Percentiles rank a stretch among this genome's conserved stretches.
phyloP scores from a whole-genome alignment of 2,888 invertebrate genomes.

The Andrena camellia region DNA sequence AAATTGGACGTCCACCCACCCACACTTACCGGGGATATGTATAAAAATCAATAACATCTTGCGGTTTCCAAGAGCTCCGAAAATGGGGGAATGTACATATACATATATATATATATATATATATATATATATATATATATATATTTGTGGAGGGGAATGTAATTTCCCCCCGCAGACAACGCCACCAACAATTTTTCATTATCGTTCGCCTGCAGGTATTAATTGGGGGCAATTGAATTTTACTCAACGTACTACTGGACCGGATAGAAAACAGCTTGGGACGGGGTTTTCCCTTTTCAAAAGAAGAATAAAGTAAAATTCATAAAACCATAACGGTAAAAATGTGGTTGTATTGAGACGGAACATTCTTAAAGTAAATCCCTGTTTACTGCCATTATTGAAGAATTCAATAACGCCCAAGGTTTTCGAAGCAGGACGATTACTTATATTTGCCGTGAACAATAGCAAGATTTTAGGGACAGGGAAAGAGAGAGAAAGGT shows the following conservation, averaged over 20 bases:
- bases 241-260: not conserved
- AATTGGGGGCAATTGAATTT: slow-evolving; percentile 25
- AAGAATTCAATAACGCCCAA: slow-evolving; percentile 1
- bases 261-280: not conserved
- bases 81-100: slow-evolving; percentile 67
- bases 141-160: slow-evolving; percentile 39
- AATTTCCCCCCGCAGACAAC: slow-evolving; percentile 59
- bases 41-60: slow-evolving; percentile 85
- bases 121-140: slow-evolving; percentile 1
- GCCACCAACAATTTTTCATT: slow-evolving; percentile 62
- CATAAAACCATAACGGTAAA: not conserved
- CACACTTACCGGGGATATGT: slow-evolving; percentile 72
- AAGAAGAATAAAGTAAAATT: not conserved
- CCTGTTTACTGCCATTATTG: not conserved
- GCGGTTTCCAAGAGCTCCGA: slow-evolving; percentile 82
- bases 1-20: slow-evolving; percentile 60
- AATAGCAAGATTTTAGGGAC: slow-evolving; percentile 3
- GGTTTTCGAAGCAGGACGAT: not conserved
- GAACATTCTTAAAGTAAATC: not conserved
- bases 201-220: slow-evolving; percentile 48
- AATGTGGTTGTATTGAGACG: not conserved
- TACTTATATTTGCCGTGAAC: slow-evolving; percentile 13
- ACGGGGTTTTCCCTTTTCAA: not conserved
- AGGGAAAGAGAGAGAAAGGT: not conserved
- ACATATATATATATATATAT: not conserved